Evolutionary conservation across 2,113 vertebrate genomes (phyloP).

Genomic region (Sinocyclocheilus rhinocerous): DNA sequence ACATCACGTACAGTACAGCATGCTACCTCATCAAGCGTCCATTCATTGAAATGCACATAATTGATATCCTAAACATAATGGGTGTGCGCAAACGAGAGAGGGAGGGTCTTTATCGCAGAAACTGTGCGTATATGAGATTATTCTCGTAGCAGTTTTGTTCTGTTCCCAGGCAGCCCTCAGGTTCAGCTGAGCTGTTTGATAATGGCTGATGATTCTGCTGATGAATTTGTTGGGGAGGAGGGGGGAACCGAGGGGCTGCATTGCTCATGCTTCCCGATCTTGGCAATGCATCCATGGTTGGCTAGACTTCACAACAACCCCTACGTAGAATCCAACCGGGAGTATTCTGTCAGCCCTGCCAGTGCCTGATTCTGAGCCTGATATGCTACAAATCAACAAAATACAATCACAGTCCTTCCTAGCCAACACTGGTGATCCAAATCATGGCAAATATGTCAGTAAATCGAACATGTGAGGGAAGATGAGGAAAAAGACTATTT

Average conservation of each 20-base stretch:
- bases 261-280: slow-evolving; percentile 4
- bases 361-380: slow-evolving; percentile 19
- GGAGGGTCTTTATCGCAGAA: slow-evolving; percentile 1
- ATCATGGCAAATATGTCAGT: slow-evolving; percentile 15
- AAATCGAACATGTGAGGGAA: slow-evolving; percentile 48
- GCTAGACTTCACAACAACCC: slow-evolving; percentile 40
- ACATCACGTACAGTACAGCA: slow-evolving; percentile 18
- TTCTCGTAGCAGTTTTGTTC: neutral
- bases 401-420: neutral
- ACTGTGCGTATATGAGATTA: neutral
- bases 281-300: slow-evolving; percentile 32
- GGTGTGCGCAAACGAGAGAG: neutral
- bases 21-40: neutral
- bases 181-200: slow-evolving; percentile 17
- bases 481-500: slow-evolving; percentile 65
- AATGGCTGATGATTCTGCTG: slow-evolving; percentile 42
- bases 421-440: slow-evolving; percentile 14
- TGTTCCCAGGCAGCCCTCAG: slow-evolving; percentile 17
- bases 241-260: neutral
- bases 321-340: slow-evolving; percentile 28
- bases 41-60: slow-evolving; percentile 32
- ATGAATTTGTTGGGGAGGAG: slow-evolving; percentile 18
- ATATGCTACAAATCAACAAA: slow-evolving; percentile 12
- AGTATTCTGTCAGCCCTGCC: slow-evolving; percentile 28
- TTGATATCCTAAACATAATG: slow-evolving; percentile 8